Evolutionary conservation across 2,888 invertebrate species (phyloP).

Genomic region (Sesia apiformis): DNA sequence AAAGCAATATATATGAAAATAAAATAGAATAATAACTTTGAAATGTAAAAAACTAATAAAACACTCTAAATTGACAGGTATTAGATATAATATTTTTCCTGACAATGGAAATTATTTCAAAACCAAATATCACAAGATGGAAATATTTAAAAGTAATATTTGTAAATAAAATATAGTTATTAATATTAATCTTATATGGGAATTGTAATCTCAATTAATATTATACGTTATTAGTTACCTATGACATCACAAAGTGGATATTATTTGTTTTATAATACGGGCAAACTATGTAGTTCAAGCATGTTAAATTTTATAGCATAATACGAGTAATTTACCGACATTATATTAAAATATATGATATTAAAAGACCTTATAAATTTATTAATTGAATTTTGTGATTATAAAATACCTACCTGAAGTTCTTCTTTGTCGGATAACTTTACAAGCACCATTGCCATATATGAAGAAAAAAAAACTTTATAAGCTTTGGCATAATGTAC

Average conservation of each 20-base stretch:
- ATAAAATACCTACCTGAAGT: too few relatives aligned
- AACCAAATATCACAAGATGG: slow-evolving; percentile 64
- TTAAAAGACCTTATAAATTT: too few relatives aligned
- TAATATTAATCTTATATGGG: slow-evolving; percentile 27
- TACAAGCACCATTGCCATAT: too few relatives aligned
- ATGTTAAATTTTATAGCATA: too few relatives aligned
- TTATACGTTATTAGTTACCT: slow-evolving; percentile 50
- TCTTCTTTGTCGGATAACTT: too few relatives aligned
- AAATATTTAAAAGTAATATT: slow-evolving; percentile 35
- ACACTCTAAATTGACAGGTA: slow-evolving; percentile 1
- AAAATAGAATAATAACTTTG: too few relatives aligned
- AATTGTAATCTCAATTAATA: slow-evolving; percentile 46
- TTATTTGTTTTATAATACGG: background rate
- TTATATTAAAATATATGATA: too few relatives aligned
- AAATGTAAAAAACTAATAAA: background rate
- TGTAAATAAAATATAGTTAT: slow-evolving; percentile 19
- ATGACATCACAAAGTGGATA: slow-evolving; percentile 38
- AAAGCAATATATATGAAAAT: too few relatives aligned
- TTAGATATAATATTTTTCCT: slow-evolving; percentile 1
- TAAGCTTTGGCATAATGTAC: too few relatives aligned
- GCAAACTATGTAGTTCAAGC: background rate
- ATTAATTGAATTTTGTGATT: too few relatives aligned
- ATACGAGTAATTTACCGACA: too few relatives aligned
- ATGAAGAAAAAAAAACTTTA: too few relatives aligned
- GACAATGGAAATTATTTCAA: slow-evolving; percentile 17